Percentiles rank a stretch among this genome's conserved stretches.
Evolutionary conservation across 2,888 invertebrate genomes (phyloP).

Genomic region (Idaea straminata): DNA sequence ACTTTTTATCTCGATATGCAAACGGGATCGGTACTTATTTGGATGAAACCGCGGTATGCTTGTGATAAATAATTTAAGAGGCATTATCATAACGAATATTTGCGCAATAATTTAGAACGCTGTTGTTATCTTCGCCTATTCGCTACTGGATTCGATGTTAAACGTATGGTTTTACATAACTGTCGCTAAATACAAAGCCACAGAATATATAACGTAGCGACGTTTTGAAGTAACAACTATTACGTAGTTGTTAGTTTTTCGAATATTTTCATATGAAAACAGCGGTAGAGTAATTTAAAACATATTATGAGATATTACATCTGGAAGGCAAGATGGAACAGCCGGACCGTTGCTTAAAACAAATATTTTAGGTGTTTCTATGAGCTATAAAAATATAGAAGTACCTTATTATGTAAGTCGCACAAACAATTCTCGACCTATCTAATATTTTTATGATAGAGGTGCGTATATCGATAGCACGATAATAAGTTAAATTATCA

Average conservation of each 20-base stretch:
- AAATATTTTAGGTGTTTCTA: too few relatives aligned
- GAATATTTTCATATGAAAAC: too few relatives aligned
- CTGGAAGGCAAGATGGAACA: too few relatives aligned
- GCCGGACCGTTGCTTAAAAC: too few relatives aligned
- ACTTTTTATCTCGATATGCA: too few relatives aligned
- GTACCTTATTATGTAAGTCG: neutral
- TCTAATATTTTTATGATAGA: neutral
- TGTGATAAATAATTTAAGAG: neutral
- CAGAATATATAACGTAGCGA: too few relatives aligned
- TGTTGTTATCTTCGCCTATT: neutral
- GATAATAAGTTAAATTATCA: neutral
- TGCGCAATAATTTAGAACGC: neutral
- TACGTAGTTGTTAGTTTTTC: too few relatives aligned
- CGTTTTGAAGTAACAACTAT: too few relatives aligned
- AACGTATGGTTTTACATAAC: neutral
- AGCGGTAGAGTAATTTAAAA: too few relatives aligned
- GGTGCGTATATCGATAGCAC: neutral
- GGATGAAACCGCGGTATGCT: too few relatives aligned
- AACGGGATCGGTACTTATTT: too few relatives aligned
- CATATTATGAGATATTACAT: too few relatives aligned
- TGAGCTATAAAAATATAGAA: neutral
- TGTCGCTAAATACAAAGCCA: neutral
- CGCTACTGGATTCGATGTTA: neutral
- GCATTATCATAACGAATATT: neutral
- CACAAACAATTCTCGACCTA: neutral